Evolutionary conservation across 2,113 vertebrate genomes (phyloP).

Genomic region (Gnathonemus echidnorhynchus): DNA sequence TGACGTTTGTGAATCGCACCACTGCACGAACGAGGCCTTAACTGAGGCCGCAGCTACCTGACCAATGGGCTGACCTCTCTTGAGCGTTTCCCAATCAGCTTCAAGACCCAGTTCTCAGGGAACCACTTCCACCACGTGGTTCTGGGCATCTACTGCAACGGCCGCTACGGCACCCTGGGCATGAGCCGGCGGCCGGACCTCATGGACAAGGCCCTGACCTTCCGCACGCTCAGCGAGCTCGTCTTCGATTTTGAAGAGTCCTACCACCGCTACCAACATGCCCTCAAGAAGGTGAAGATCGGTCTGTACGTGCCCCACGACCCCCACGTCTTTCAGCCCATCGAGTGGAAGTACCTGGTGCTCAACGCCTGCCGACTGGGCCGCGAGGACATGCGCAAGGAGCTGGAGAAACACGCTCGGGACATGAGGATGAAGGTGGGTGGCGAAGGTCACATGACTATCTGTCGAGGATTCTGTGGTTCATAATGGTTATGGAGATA

Average conservation of each 20-base stretch:
- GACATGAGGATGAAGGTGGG: constrained; percentile 97
- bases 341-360: constrained; percentile 91
- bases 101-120: constrained; percentile 96
- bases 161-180: constrained; percentile 82
- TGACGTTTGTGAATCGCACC: background rate
- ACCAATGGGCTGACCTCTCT: constrained; percentile 86
- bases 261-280: constrained; percentile 89
- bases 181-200: constrained; percentile 91
- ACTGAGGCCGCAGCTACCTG: constrained; percentile 70
- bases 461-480: background rate
- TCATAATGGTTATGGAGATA: background rate
- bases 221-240: constrained; percentile 88
- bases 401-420: constrained; percentile 88
- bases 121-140: constrained; percentile 94
- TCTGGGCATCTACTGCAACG: constrained; percentile 87
- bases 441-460: accelerated
- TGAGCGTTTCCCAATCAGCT: constrained; percentile 96
- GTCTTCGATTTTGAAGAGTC: constrained; percentile 93
- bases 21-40: constrained; percentile 37
- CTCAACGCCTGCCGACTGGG: constrained; percentile 78
- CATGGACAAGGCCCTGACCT: constrained; percentile 86
- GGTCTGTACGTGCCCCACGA: constrained; percentile 88
- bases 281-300: constrained; percentile 90
- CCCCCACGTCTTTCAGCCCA: constrained; percentile 89
- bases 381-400: constrained; percentile 78